Percentiles rank a stretch among this genome's conserved stretches.
phyloP scores from a whole-genome alignment of 2,888 invertebrate genomes.

The Drosophila monieri region DNA sequence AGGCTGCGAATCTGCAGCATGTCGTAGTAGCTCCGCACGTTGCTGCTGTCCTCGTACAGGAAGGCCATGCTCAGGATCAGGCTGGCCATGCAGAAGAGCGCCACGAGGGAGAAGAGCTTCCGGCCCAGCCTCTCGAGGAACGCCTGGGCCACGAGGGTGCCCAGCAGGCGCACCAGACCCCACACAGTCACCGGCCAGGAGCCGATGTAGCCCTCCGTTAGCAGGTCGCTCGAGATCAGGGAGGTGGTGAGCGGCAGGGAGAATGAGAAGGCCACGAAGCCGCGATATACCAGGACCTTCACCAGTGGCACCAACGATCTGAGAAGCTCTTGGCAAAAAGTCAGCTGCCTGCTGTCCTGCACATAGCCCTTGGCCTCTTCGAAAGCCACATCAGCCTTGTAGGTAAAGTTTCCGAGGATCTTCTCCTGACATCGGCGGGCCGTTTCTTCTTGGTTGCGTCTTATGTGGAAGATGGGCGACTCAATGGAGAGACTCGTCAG shows the following conservation, averaged over 20 bases:
- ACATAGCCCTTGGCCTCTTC: constrained; percentile 71
- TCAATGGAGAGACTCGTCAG: constrained; percentile 52
- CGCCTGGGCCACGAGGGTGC: constrained; percentile 45
- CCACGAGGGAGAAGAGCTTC: constrained; percentile 57
- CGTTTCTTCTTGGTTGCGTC: constrained; percentile 57
- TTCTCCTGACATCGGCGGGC: constrained; percentile 47
- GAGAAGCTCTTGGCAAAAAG: constrained; percentile 23
- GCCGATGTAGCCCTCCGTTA: not conserved
- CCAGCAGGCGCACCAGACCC: constrained; percentile 65
- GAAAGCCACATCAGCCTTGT: constrained; percentile 38
- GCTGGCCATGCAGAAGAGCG: constrained; percentile 61
- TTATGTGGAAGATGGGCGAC: constrained; percentile 73
- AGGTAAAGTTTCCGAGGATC: constrained; percentile 17
- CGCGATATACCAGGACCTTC: constrained; percentile 72
- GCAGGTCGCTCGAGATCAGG: not conserved
- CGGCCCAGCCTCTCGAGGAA: constrained; percentile 68
- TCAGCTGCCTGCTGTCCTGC: constrained; percentile 39
- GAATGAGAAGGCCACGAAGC: constrained; percentile 73
- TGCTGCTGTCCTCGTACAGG: constrained; percentile 29
- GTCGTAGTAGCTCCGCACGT: constrained; percentile 16
- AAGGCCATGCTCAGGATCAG: constrained; percentile 65
- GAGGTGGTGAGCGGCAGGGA: constrained; percentile 61
- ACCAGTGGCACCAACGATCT: constrained; percentile 62
- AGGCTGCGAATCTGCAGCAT: constrained; percentile 56
- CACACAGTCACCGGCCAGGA: constrained; percentile 57